Conservation (phyloP, 2,888 invertebrate genomes). For the Ichneumon xanthorius region DNA sequence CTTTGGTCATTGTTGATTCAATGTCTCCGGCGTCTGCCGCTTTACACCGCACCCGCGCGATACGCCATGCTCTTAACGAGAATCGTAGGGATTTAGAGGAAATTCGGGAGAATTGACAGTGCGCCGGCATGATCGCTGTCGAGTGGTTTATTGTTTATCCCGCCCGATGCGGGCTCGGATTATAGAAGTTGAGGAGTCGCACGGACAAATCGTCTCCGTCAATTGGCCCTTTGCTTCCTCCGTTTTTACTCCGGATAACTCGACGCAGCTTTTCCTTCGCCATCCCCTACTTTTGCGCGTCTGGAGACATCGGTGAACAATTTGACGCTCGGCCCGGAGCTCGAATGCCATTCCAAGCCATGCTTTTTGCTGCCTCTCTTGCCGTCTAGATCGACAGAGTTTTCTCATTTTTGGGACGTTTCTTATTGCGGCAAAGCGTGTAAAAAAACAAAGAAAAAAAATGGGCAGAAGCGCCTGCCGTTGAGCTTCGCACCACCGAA, state of each 20-base stretch:
- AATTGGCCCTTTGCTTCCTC: slow-evolving; percentile 35
- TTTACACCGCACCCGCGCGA: slow-evolving; percentile 10
- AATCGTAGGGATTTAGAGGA: background rate
- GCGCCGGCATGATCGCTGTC: background rate
- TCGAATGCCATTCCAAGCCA: slow-evolving; percentile 21
- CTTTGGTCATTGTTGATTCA: slow-evolving; percentile 53
- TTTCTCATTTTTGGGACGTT: slow-evolving; percentile 69
- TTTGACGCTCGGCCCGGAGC: slow-evolving; percentile 35
- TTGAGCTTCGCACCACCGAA: background rate
- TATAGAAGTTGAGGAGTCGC: slow-evolving; percentile 20
- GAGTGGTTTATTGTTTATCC: slow-evolving; percentile 33
- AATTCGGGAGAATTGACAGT: background rate
- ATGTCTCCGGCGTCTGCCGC: slow-evolving; percentile 47
- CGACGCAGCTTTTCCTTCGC: slow-evolving; percentile 2
- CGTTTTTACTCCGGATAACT: slow-evolving; percentile 10
- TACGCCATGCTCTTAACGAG: slow-evolving; percentile 23
- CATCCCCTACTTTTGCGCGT: background rate
- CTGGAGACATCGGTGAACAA: slow-evolving; percentile 35
- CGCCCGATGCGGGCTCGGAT: background rate
- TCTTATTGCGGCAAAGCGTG: slow-evolving; percentile 56
- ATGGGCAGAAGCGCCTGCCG: slow-evolving; percentile 23
- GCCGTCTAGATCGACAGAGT: slow-evolving; percentile 54
- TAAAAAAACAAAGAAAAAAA: slow-evolving; percentile 23
- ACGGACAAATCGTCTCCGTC: slow-evolving; percentile 36
- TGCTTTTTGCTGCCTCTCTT: background rate